Conservation (phyloP, 2,113 vertebrate genomes). For the Tupaia chinensis region DNA sequence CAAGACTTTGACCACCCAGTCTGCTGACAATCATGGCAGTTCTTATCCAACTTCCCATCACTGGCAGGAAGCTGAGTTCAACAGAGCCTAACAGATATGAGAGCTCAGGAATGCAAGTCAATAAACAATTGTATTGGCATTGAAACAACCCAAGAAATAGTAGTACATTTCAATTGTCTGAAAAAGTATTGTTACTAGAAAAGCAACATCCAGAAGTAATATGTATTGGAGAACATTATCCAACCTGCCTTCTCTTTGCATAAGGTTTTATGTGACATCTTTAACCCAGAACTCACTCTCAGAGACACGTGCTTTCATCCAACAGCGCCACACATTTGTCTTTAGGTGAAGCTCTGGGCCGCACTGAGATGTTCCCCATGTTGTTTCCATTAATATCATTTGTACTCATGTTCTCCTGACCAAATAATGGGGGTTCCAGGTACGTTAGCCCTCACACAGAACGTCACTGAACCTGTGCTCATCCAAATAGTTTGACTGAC, state of each 20-base stretch:
- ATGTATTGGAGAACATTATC: not conserved
- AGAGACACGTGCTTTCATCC: not conserved
- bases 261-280: not conserved
- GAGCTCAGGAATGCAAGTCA: not conserved
- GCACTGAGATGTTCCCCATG: not conserved
- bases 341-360: not conserved
- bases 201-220: not conserved
- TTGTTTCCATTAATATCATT: not conserved
- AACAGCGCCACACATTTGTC: not conserved
- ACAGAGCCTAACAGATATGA: not conserved
- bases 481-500: not conserved
- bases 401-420: not conserved
- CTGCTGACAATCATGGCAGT: not conserved
- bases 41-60: not conserved
- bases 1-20: not conserved
- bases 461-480: not conserved
- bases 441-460: not conserved
- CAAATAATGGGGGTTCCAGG: not conserved
- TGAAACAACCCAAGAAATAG: not conserved
- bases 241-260: not conserved
- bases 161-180: not conserved
- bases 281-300: not conserved
- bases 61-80: not conserved
- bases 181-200: not conserved
- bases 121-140: not conserved